These are phyloP conservation scores for Epinephelus awoara DNA, from an alignment of 2,797 vertebrate species.

Conservation along the genomic window DNA sequence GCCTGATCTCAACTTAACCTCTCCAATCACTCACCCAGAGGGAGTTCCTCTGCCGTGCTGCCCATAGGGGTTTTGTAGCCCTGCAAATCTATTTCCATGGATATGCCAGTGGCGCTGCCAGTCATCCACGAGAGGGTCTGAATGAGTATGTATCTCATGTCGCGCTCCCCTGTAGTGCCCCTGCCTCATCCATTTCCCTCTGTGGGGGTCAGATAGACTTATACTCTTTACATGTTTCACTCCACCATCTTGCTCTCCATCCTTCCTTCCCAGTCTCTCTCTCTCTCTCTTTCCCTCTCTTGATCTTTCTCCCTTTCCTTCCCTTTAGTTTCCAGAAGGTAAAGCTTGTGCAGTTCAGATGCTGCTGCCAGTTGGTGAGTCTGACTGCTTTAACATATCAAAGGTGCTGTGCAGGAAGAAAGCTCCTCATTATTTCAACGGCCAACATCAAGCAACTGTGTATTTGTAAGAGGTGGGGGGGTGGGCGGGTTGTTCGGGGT, in stretches of 20 bases:
- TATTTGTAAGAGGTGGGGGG: constrained; percentile 30
- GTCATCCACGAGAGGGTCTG: constrained; percentile 53
- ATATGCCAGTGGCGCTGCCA: constrained; percentile 55
- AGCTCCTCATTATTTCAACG: constrained; percentile 74
- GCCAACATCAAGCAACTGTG: constrained; percentile 69
- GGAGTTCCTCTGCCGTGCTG: constrained; percentile 39
- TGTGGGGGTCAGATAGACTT: constrained; percentile 21
- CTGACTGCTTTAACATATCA: constrained; percentile 81
- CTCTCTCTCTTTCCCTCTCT: constrained; percentile 20
- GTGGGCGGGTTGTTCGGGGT: not conserved
- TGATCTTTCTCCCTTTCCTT: constrained; percentile 26
- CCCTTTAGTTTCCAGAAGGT: constrained; percentile 63
- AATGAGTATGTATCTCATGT: constrained; percentile 37
- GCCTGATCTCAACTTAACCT: constrained; percentile 48
- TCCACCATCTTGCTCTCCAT: constrained; percentile 19
- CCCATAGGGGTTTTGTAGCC: constrained; percentile 37
- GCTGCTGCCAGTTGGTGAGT: constrained; percentile 72
- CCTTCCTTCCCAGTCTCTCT: not conserved
- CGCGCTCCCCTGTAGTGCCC: constrained; percentile 11
- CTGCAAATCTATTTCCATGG: constrained; percentile 36
- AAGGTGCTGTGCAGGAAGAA: constrained; percentile 73
- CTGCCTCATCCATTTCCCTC: constrained; percentile 37
- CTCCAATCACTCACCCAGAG: constrained; percentile 56
- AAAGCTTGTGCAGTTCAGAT: constrained; percentile 62
- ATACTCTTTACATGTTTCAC: constrained; percentile 26